Conservation (phyloP, 1,140 invertebrate genomes). For the Polypedilum pembai region DNA sequence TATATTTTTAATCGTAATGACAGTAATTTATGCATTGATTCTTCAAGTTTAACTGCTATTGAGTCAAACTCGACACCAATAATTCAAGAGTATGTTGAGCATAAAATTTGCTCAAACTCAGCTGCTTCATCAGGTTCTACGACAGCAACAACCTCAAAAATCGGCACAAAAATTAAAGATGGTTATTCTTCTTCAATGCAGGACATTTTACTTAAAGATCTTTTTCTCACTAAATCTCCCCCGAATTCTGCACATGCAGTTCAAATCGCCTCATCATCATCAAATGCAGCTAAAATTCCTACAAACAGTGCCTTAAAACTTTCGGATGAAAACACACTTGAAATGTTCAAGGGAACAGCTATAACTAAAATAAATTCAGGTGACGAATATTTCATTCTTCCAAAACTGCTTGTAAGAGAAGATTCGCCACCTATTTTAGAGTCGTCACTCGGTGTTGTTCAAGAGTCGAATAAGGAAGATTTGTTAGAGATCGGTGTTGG, state of each 20-base stretch:
- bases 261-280: neutral
- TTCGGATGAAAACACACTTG: neutral
- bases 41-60: neutral
- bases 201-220: neutral
- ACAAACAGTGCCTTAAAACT: slow-evolving; percentile 1
- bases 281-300: neutral
- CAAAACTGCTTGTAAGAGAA: slow-evolving; percentile 31
- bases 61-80: neutral
- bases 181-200: neutral
- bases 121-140: neutral
- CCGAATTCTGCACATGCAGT: neutral
- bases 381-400: slow-evolving; percentile 27
- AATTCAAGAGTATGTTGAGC: neutral
- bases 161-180: neutral
- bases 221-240: neutral
- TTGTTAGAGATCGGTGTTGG: neutral
- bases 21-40: neutral
- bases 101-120: neutral
- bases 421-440: slow-evolving; percentile 29
- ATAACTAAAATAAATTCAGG: neutral
- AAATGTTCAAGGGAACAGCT: slow-evolving; percentile 16
- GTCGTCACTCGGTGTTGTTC: neutral
- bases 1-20: neutral
- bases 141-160: too few relatives aligned
- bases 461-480: neutral